phyloP scores from a whole-genome alignment of 2,797 vertebrate genomes.

The Lates japonicus region DNA sequence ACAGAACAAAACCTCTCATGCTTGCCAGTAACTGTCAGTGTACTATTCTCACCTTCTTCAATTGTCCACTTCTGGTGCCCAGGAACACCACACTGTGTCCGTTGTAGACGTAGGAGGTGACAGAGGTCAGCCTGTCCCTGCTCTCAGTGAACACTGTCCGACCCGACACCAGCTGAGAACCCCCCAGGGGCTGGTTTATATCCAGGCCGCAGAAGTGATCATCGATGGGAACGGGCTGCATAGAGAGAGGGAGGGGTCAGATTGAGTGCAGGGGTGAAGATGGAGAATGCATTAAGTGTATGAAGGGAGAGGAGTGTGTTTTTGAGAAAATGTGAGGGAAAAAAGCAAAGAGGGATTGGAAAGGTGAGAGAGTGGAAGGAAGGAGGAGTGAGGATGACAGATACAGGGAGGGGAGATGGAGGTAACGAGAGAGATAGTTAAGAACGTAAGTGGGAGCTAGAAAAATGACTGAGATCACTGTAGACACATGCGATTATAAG shows the following conservation, averaged over 20 bases:
- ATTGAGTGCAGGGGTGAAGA: slow-evolving; percentile 8
- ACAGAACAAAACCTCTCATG: not conserved
- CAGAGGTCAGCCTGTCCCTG: slow-evolving; percentile 93
- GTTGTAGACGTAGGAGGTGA: slow-evolving; percentile 94
- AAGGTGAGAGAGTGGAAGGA: slow-evolving; percentile 36
- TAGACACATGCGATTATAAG: slow-evolving; percentile 58
- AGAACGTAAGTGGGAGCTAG: slow-evolving; percentile 35
- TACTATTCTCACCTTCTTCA: slow-evolving; percentile 92
- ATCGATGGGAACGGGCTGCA: slow-evolving; percentile 95
- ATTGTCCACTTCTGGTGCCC: slow-evolving; percentile 92
- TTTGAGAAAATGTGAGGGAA: not conserved
- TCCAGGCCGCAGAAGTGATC: slow-evolving; percentile 97
- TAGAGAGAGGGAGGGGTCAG: slow-evolving; percentile 27
- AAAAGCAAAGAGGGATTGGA: not conserved
- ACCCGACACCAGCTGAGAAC: slow-evolving; percentile 92
- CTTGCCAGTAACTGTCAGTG: not conserved
- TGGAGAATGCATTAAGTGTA: slow-evolving; percentile 26
- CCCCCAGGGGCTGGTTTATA: slow-evolving; percentile 96
- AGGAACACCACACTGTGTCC: slow-evolving; percentile 95
- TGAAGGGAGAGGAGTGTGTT: slow-evolving; percentile 8
- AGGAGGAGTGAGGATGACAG: slow-evolving; percentile 43
- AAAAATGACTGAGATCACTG: slow-evolving; percentile 64
- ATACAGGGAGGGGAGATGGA: slow-evolving; percentile 35
- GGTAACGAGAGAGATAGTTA: slow-evolving; percentile 44
- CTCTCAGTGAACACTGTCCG: slow-evolving; percentile 90